These are phyloP conservation scores for Decapterus maruadsi DNA, from an alignment of 2,797 vertebrate genomes.

Conservation along the genomic window DNA sequence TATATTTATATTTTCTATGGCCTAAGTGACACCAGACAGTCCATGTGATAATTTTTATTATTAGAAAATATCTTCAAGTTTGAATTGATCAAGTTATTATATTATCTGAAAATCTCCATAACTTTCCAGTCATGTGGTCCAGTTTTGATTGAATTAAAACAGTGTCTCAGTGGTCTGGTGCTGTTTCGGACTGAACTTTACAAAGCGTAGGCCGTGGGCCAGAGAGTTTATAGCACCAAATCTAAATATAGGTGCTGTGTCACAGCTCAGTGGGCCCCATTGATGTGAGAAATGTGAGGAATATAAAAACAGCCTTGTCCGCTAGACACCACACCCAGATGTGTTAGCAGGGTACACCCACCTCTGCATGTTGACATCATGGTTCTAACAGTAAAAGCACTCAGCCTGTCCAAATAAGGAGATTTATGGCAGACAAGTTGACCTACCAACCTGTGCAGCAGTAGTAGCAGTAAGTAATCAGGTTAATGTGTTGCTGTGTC, in stretches of 20 bases:
- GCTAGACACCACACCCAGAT: slow-evolving; percentile 74
- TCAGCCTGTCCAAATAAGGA: slow-evolving; percentile 60
- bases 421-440: slow-evolving; percentile 14
- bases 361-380: slow-evolving; percentile 64
- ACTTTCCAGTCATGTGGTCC: not conserved
- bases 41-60: too few relatives aligned
- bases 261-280: slow-evolving; percentile 65
- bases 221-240: slow-evolving; percentile 51
- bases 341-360: slow-evolving; percentile 62
- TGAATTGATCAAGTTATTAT: not conserved
- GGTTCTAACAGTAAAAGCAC: slow-evolving; percentile 38
- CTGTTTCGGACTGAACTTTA: slow-evolving; percentile 18
- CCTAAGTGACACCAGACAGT: too few relatives aligned
- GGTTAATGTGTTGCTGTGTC: not conserved
- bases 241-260: slow-evolving; percentile 77
- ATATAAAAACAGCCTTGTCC: slow-evolving; percentile 78
- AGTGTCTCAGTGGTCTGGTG: slow-evolving; percentile 1
- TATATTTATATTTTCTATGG: too few relatives aligned
- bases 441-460: not conserved
- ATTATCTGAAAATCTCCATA: not conserved
- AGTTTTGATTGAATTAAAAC: slow-evolving; percentile 10
- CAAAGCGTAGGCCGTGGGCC: slow-evolving; percentile 23
- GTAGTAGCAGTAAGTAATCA: not conserved
- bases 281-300: slow-evolving; percentile 74
- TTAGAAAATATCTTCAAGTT: not conserved